Evolutionary conservation across 2,113 vertebrate species (phyloP), one percentile per base, ranked within the genome.

Genomic region (Dasypus novemcinctus): DNA sequence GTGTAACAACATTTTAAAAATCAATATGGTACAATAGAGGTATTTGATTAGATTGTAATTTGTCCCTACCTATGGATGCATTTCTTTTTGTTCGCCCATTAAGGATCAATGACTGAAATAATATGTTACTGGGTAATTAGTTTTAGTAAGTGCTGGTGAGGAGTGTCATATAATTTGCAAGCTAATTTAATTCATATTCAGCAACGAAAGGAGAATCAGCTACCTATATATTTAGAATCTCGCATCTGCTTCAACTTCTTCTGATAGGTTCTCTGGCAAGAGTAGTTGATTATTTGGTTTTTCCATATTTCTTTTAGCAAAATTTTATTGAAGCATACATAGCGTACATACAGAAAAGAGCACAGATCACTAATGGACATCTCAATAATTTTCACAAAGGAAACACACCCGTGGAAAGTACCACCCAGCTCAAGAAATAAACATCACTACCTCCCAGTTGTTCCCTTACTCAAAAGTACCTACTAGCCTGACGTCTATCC

Each of bases 21-120:
- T 94, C 88, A 86, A 54, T 94, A 80, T 4, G 54, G 85, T 49
- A 66, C 38, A 74, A 78, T 23, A 66, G 82, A 88, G 38, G 86
- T 82, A 92, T 75, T 96, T 94, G 97, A 96, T 95, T 90, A 91
- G 93, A 96, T 57, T 93, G 72, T 57, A 95, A 92, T 91, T 75
- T 92, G 64, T 79, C 94, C 10, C 38, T 71, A 94, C 14, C 36
- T 93, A 80, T 84, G 82, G 86, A 94, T 91, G n/a, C 17, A 83
- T 71, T 76, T 89, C 31, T 86, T 90, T 82, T 69, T 54, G 79
- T 91, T 87, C 79, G 84, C 83, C 85, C 91, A 75, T 89, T 87
- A 93, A 88, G 52, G 54, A 95, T 91, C 54, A 94, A 27, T 87
- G 94, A 94, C 71, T 90, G 85, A 96, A 95, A 90, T 93, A 89